Evolutionary conservation across 2,888 invertebrate genomes (phyloP).

Genomic region (Craniophora ligustri): DNA sequence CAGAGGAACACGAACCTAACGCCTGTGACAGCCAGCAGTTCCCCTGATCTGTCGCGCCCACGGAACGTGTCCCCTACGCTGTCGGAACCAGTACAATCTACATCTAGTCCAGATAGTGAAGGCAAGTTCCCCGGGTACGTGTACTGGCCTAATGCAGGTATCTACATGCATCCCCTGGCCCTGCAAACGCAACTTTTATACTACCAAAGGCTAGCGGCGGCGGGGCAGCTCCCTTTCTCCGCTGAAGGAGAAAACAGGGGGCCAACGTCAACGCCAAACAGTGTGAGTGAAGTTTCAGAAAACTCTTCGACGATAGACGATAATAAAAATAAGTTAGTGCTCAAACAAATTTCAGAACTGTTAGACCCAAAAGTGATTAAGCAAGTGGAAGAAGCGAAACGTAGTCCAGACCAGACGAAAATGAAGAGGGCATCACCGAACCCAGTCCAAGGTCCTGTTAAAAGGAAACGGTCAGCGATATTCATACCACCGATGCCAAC

Average conservation of each 20-base stretch:
- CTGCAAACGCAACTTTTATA: constrained; percentile 92
- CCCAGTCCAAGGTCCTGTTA: constrained; percentile 83
- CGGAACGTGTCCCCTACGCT: constrained; percentile 73
- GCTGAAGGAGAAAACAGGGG: constrained; percentile 70
- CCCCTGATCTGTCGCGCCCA: constrained; percentile 78
- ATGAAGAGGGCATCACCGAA: constrained; percentile 83
- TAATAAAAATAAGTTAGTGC: constrained; percentile 77
- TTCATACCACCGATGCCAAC: constrained; percentile 95
- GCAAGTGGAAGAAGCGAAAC: constrained; percentile 72
- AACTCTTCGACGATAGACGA: constrained; percentile 79
- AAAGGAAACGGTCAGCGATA: constrained; percentile 94
- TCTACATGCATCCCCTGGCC: constrained; percentile 93
- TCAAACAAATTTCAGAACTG: constrained; percentile 84
- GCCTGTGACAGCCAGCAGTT: constrained; percentile 78
- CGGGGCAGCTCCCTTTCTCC: constrained; percentile 78
- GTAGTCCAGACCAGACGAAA: constrained; percentile 74
- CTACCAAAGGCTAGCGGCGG: constrained; percentile 92
- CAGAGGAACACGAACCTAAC: constrained; percentile 79
- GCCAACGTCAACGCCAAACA: constrained; percentile 70
- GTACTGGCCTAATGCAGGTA: constrained; percentile 92
- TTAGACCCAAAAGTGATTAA: constrained; percentile 83
- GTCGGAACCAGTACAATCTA: constrained; percentile 79
- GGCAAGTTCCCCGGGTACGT: constrained; percentile 87
- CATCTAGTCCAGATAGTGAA: constrained; percentile 72
- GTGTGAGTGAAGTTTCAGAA: constrained; percentile 68